Evolutionary conservation across 2,113 vertebrate genomes (phyloP).

Genomic region (Brachyhypopomus gauderio): DNA sequence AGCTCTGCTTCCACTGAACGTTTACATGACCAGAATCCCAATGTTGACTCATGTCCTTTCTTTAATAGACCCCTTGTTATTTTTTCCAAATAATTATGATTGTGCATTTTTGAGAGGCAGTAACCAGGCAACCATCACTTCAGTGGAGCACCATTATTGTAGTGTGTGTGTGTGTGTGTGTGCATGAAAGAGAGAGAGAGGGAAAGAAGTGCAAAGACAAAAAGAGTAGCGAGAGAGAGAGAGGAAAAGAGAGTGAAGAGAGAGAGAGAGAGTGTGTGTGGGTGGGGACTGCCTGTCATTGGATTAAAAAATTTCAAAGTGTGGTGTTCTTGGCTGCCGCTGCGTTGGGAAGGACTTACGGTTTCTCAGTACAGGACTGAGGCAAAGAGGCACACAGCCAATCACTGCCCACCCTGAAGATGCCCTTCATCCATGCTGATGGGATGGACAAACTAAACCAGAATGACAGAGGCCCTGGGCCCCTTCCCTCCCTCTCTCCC

Average conservation of each 20-base stretch:
- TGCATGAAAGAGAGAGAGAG: not conserved
- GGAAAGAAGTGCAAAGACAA: too few relatives aligned
- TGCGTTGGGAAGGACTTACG: not conserved
- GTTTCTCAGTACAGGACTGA: constrained; percentile 35
- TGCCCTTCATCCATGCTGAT: constrained; percentile 53
- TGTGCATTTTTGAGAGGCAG: constrained; percentile 53
- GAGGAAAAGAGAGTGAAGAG: not conserved
- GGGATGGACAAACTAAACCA: constrained; percentile 64
- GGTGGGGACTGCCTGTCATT: constrained; percentile 48
- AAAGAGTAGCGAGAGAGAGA: not conserved
- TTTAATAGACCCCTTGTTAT: constrained; percentile 57
- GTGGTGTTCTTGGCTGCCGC: not conserved
- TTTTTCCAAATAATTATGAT: constrained; percentile 61
- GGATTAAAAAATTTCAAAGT: constrained; percentile 55
- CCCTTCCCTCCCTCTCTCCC: not conserved
- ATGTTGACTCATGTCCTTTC: constrained; percentile 48
- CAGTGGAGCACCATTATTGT: constrained; percentile 28
- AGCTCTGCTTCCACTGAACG: constrained; percentile 45
- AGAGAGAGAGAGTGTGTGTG: not conserved
- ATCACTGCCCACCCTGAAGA: constrained; percentile 56
- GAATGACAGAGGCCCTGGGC: constrained; percentile 69
- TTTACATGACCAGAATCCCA: constrained; percentile 56
- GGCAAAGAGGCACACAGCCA: constrained; percentile 58
- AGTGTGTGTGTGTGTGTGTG: not conserved
- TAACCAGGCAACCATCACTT: constrained; percentile 61